Conservation (phyloP, 2,113 vertebrate genomes). For the Illadopsis cleaveri region DNA sequence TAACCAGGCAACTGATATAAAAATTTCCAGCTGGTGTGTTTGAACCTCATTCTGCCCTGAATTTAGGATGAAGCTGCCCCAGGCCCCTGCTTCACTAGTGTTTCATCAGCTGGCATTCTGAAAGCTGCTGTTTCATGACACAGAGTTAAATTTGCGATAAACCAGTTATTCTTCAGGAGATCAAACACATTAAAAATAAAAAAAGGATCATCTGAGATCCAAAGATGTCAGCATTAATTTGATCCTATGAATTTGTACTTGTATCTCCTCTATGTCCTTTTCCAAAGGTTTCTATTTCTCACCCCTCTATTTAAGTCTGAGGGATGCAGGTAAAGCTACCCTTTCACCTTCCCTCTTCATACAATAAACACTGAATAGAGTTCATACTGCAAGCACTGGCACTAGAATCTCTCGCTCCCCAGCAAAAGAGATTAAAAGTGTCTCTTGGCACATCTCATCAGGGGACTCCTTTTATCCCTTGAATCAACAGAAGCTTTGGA, state of each 20-base stretch:
- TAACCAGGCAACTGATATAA: not conserved
- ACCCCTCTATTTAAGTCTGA: not conserved
- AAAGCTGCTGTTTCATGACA: not conserved
- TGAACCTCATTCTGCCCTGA: not conserved
- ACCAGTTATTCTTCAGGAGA: not conserved
- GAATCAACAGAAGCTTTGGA: slow-evolving; percentile 45
- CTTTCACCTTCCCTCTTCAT: not conserved
- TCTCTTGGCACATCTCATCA: slow-evolving; percentile 22
- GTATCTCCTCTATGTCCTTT: not conserved
- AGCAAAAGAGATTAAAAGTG: slow-evolving; percentile 41
- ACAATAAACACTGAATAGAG: slow-evolving; percentile 21
- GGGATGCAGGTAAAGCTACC: not conserved
- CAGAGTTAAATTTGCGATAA: not conserved
- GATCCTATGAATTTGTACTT: not conserved
- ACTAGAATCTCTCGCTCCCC: not conserved
- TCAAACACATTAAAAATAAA: not conserved
- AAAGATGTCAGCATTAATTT: not conserved
- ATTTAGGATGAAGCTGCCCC: not conserved
- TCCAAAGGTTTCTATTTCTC: not conserved
- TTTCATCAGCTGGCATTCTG: not conserved
- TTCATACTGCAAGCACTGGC: not conserved
- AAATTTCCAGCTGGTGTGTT: not conserved
- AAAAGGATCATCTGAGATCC: not conserved
- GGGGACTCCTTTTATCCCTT: slow-evolving; percentile 29
- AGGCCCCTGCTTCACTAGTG: not conserved